These are phyloP conservation scores for Cyrtodaria siliqua DNA, from an alignment of 2,888 invertebrate species.

Conservation along the genomic window DNA sequence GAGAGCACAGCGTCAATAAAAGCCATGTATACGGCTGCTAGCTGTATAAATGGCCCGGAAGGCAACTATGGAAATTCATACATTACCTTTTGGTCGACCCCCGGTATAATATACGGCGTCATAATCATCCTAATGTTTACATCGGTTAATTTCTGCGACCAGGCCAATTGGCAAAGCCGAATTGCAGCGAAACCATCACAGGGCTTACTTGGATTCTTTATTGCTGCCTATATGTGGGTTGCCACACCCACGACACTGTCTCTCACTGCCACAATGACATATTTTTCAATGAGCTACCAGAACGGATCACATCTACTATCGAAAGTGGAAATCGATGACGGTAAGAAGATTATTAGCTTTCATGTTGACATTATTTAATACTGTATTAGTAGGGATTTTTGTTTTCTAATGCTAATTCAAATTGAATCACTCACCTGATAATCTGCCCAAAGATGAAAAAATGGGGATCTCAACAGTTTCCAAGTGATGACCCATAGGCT, in stretches of 20 bases:
- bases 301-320: conserved; percentile 49
- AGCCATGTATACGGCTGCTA: conserved; percentile 68
- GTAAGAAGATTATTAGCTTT: too few species aligned
- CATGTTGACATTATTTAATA: too few species aligned
- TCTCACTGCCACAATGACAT: conserved; percentile 69
- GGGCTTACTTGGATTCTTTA: conserved; percentile 80
- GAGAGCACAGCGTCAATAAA: conserved; percentile 53
- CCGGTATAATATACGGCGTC: conserved; percentile 72
- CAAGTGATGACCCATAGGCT: too few species aligned
- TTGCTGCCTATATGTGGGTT: conserved; percentile 82
- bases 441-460: too few species aligned
- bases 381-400: too few species aligned
- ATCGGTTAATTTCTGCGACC: conserved; percentile 74
- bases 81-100: conserved; percentile 74
- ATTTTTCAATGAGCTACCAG: conserved; percentile 66
- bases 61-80: conserved; percentile 73
- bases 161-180: conserved; percentile 83
- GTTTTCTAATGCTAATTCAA: too few species aligned
- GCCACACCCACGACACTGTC: conserved; percentile 80
- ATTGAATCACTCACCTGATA: too few species aligned
- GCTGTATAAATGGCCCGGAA: conserved; percentile 69
- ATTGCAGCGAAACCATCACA: conserved; percentile 82
- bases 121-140: conserved; percentile 66
- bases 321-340: conserved; percentile 37
- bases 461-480: too few species aligned